Evolutionary conservation across 2,888 invertebrate genomes (phyloP).

Genomic region (Philaethria dido): DNA sequence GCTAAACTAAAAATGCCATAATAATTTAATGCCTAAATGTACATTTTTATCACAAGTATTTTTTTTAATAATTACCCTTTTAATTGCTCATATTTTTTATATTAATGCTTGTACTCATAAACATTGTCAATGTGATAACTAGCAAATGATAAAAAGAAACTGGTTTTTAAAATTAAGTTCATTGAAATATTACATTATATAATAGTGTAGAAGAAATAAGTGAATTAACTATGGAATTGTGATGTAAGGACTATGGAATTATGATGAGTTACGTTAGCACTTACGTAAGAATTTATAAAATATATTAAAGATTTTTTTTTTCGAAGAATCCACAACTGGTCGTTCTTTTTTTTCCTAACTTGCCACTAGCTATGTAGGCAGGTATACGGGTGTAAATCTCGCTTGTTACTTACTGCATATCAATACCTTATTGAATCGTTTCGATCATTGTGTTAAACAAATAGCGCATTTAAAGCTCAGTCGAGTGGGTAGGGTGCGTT

Average conservation of each 20-base stretch:
- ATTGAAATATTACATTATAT: neutral
- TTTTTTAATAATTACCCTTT: conserved; percentile 49
- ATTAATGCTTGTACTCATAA: conserved; percentile 3
- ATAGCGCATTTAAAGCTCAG: conserved; percentile 51
- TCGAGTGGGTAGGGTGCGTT: conserved; percentile 64
- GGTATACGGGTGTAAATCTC: conserved; percentile 24
- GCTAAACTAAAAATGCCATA: conserved; percentile 53
- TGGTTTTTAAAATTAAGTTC: conserved; percentile 2
- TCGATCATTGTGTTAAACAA: conserved; percentile 49
- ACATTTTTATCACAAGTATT: conserved; percentile 56
- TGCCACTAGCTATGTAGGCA: neutral
- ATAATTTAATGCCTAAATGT: conserved; percentile 58
- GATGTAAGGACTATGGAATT: no score
- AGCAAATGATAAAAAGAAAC: conserved; percentile 1
- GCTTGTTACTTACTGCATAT: conserved; percentile 26
- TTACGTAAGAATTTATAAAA: neutral
- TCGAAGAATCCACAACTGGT: neutral
- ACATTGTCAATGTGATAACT: conserved; percentile 5
- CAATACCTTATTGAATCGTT: conserved; percentile 35
- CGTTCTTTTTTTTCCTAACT: neutral
- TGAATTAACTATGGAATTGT: neutral
- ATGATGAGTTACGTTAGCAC: neutral
- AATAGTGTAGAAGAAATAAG: neutral
- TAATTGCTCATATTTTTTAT: conserved; percentile 26
- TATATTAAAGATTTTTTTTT: neutral